A percentile compares a stretch with the other conserved stretches of the same genome.
Conservation (phyloP, 1,140 invertebrate genomes). For the Lordiphosa collinella region DNA sequence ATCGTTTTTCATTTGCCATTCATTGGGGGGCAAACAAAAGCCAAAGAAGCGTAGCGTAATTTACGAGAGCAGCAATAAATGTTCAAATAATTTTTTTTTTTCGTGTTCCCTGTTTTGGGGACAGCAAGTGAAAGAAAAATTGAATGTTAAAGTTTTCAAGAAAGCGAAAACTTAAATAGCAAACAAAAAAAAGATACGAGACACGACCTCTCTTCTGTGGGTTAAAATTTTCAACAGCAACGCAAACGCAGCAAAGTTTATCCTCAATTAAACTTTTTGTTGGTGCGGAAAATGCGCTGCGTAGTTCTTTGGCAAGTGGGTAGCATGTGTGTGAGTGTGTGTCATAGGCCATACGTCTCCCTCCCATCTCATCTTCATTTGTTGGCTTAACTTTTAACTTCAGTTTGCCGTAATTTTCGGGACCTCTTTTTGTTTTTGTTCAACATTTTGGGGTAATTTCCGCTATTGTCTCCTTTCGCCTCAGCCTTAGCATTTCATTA, state of each 20-base stretch:
- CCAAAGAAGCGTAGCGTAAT: conserved; percentile 13
- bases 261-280: conserved; percentile 77
- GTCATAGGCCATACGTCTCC: conserved; percentile 50
- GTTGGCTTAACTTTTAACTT: conserved; percentile 74
- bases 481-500: conserved; percentile 59
- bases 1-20: conserved; percentile 58
- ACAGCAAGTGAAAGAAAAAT: conserved; percentile 2
- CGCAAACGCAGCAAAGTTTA: conserved; percentile 74
- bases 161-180: conserved; percentile 47
- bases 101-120: not conserved
- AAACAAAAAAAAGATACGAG: conserved; percentile 33
- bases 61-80: conserved; percentile 51
- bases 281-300: conserved; percentile 69
- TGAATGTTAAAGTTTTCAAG: conserved; percentile 38
- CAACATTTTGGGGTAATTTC: conserved; percentile 68
- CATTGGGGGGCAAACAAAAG: conserved; percentile 54
- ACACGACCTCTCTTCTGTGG: conserved; percentile 14
- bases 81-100: conserved; percentile 35
- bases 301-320: conserved; percentile 28
- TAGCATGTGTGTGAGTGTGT: conserved; percentile 31
- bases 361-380: conserved; percentile 60
- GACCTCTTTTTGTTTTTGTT: conserved; percentile 60
- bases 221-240: conserved; percentile 62
- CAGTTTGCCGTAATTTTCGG: conserved; percentile 69
- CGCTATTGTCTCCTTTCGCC: conserved; percentile 30